phyloP scores from a whole-genome alignment of 2,797 vertebrate species.

The Pelobates cultripes region DNA sequence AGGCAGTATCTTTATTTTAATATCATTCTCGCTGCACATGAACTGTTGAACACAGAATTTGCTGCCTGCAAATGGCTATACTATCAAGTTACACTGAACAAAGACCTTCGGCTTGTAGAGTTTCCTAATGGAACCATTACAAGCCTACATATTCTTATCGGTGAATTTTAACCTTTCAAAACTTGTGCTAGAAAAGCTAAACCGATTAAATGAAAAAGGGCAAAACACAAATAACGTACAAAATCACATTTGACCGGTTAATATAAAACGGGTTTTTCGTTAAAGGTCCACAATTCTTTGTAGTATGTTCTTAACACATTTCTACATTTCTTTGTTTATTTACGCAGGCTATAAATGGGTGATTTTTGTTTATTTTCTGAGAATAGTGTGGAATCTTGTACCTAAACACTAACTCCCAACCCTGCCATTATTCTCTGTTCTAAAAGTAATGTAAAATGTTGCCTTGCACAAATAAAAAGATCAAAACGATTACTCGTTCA shows the following conservation, averaged over 20 bases:
- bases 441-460: not conserved
- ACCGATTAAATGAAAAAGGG: too few species aligned
- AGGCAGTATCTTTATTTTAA: too few species aligned
- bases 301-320: too few species aligned
- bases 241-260: too few species aligned
- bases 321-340: too few species aligned
- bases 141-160: not conserved
- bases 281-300: too few species aligned
- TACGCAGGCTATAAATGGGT: too few species aligned
- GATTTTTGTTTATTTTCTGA: not conserved
- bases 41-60: not conserved
- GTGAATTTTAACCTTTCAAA: not conserved
- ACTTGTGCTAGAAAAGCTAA: too few species aligned
- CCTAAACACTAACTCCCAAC: not conserved
- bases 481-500: too few species aligned
- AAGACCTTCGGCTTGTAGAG: not conserved
- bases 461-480: not conserved
- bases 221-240: too few species aligned
- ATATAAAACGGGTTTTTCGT: too few species aligned
- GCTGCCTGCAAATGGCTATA: not conserved
- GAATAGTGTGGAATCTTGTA: not conserved
- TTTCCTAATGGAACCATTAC: not conserved
- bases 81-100: not conserved
- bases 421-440: not conserved
- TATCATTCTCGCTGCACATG: not conserved